Evolutionary conservation across 2,797 vertebrate genomes (phyloP).

Genomic region (Neomorphus geoffroyi): DNA sequence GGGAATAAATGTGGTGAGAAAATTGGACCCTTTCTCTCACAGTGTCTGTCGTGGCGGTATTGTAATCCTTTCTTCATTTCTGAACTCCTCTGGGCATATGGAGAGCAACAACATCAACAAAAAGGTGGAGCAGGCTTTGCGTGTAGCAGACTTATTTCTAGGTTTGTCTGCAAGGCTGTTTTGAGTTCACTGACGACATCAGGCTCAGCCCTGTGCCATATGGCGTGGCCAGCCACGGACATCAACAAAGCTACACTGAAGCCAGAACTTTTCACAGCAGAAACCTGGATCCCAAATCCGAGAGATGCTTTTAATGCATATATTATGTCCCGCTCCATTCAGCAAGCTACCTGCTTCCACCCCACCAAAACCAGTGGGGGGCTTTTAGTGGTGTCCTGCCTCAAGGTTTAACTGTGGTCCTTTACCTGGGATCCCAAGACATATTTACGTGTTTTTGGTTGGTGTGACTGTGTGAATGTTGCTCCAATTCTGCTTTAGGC

Average conservation of each 20-base stretch:
- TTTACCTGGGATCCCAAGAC: background rate
- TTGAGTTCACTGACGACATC: background rate
- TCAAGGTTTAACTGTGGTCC: background rate
- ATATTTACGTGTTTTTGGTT: background rate
- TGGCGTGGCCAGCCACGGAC: background rate
- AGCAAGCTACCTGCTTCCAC: background rate
- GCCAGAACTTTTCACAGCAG: background rate
- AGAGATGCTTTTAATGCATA: background rate
- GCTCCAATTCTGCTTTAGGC: background rate
- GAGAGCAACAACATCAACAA: background rate
- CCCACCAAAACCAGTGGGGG: background rate
- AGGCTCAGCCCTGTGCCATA: background rate
- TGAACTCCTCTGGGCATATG: background rate
- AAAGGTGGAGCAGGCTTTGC: background rate
- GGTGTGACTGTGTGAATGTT: background rate
- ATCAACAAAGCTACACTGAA: background rate
- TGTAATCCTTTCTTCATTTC: background rate
- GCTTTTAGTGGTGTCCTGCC: background rate
- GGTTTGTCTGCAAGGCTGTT: background rate
- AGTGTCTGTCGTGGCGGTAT: background rate
- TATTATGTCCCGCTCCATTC: background rate
- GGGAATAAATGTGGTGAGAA: background rate
- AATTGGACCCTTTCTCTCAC: fast-evolving
- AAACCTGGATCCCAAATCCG: background rate
- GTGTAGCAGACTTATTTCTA: background rate